These are phyloP conservation scores for Diuraphis noxia DNA, from an alignment of 1,140 invertebrate genomes.

Conservation along the genomic window DNA sequence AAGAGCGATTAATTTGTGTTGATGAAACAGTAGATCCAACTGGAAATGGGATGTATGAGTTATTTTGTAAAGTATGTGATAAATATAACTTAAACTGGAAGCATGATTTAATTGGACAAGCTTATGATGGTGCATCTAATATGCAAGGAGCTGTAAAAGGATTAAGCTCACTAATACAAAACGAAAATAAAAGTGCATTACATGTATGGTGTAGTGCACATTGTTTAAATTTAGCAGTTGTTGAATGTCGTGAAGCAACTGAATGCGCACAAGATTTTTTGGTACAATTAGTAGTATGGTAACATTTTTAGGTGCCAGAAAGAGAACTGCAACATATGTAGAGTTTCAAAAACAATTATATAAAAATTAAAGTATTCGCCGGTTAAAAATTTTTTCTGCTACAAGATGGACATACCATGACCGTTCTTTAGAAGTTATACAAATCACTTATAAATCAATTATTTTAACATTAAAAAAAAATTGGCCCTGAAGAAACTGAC, in stretches of 20 bases:
- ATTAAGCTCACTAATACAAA: not conserved
- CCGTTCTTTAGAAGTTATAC: not conserved
- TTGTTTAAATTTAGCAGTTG: slow-evolving; percentile 11
- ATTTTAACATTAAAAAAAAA: too few relatives aligned
- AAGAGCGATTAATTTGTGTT: too few relatives aligned
- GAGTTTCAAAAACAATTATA: not conserved
- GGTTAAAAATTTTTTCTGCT: not conserved
- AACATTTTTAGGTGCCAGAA: slow-evolving; percentile 7
- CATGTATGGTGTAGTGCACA: slow-evolving; percentile 5
- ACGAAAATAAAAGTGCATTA: not conserved
- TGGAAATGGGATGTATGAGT: too few relatives aligned
- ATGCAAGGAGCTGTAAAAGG: not conserved
- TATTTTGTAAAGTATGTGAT: too few relatives aligned
- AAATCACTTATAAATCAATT: not conserved
- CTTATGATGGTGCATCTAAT: too few relatives aligned
- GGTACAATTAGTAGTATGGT: not conserved
- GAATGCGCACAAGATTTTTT: not conserved
- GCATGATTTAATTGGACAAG: too few relatives aligned
- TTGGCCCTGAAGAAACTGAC: too few relatives aligned
- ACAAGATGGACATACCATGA: not conserved
- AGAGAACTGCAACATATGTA: not conserved
- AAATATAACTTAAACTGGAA: too few relatives aligned
- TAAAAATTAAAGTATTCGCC: not conserved
- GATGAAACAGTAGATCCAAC: too few relatives aligned
- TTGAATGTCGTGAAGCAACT: slow-evolving; percentile 1